Conservation (phyloP, 2,888 invertebrate species). For the Diachrysia chrysitis region DNA sequence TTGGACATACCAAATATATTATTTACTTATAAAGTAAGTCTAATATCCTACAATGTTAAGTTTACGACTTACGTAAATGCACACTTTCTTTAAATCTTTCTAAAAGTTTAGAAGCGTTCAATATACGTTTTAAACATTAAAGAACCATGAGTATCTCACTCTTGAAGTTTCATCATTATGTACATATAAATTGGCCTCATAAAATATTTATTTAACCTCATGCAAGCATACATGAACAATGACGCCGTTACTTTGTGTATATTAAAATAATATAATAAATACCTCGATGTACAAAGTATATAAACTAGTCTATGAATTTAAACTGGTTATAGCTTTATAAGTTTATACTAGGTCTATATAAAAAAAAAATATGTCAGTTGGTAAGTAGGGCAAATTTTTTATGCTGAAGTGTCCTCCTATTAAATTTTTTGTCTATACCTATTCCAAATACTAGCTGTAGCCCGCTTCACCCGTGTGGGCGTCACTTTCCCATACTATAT, state of each 20-base stretch:
- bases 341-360: no score
- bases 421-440: no score
- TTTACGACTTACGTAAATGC: neutral
- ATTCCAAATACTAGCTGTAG: no score
- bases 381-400: no score
- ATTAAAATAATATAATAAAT: neutral
- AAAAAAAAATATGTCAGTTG: no score
- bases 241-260: neutral
- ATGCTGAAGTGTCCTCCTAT: no score
- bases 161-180: neutral
- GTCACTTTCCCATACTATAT: no score
- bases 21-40: neutral
- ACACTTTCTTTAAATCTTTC: neutral
- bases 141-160: neutral
- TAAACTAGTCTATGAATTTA: no score
- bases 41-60: neutral
- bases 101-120: neutral
- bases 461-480: no score
- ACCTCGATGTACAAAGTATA: no score
- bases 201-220: slow-evolving; percentile 22
- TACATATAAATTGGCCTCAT: slow-evolving; percentile 13
- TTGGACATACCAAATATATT: no score
- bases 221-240: slow-evolving; percentile 16
- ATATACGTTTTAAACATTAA: neutral
- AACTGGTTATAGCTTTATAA: no score